Percentiles rank a stretch among this genome's conserved stretches.
Conservation (phyloP, 2,888 invertebrate species). For the Ectropis crepuscularia region DNA sequence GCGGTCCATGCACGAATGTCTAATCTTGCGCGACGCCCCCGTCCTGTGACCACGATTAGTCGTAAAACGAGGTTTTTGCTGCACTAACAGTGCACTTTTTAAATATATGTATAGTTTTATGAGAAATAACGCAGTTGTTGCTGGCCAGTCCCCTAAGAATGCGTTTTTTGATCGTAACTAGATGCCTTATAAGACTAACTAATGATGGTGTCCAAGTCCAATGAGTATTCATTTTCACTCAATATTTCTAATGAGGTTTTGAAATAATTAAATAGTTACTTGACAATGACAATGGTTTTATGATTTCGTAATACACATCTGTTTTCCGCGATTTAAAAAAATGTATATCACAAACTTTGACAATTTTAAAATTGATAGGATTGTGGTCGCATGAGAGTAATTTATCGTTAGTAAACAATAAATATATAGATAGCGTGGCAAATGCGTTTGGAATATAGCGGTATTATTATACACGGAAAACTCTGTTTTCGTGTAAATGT, state of each 20-base stretch:
- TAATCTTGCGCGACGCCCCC: slow-evolving; percentile 30
- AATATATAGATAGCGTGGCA: too few species aligned
- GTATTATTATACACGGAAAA: too few species aligned
- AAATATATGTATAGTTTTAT: slow-evolving; percentile 17
- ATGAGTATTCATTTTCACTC: background rate
- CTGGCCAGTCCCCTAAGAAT: slow-evolving; percentile 11
- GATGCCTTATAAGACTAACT: background rate
- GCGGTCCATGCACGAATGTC: slow-evolving; percentile 35
- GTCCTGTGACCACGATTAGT: slow-evolving; percentile 21
- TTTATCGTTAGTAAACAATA: too few species aligned
- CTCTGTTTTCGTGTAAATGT: too few species aligned
- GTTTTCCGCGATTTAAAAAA: too few species aligned
- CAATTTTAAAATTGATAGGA: too few species aligned
- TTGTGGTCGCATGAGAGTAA: too few species aligned
- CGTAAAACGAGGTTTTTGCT: slow-evolving; percentile 20
- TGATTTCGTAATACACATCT: too few species aligned
- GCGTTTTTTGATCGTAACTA: slow-evolving; percentile 7
- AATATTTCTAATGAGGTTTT: background rate
- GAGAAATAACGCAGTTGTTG: slow-evolving; percentile 16
- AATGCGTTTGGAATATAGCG: too few species aligned
- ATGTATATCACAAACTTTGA: too few species aligned
- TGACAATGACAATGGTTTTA: too few species aligned
- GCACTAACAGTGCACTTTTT: slow-evolving; percentile 7
- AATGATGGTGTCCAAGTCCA: background rate
- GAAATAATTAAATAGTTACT: background rate